Percentiles rank a stretch among this genome's conserved stretches.
Evolutionary conservation across 2,888 invertebrate genomes (phyloP).

Genomic region (Scrobipalpa atriplicella): DNA sequence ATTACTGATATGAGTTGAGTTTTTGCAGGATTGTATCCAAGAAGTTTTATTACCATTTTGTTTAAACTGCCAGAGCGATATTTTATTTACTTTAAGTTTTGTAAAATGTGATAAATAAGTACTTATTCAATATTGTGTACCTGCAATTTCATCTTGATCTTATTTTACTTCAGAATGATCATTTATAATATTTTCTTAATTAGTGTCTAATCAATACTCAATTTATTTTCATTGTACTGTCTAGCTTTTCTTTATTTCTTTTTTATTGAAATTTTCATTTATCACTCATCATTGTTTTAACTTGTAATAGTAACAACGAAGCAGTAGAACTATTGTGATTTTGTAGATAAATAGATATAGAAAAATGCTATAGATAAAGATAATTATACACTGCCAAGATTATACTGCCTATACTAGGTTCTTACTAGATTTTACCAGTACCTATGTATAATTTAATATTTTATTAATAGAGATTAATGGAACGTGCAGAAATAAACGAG

Average conservation of each 20-base stretch:
- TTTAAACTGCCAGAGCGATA: slow-evolving; percentile 15
- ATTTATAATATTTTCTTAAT: too few relatives aligned
- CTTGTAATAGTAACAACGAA: neutral
- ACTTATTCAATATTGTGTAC: neutral
- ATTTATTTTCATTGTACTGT: neutral
- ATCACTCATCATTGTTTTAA: neutral
- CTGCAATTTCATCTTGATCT: too few relatives aligned
- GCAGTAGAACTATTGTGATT: neutral
- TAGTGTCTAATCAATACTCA: neutral
- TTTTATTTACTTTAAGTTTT: neutral
- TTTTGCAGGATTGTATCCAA: neutral
- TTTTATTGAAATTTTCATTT: neutral
- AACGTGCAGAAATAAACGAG: neutral
- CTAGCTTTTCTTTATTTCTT: neutral
- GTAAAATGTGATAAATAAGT: slow-evolving; percentile 21
- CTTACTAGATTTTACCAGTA: neutral
- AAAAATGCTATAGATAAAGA: neutral
- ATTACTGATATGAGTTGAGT: neutral
- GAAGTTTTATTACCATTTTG: neutral
- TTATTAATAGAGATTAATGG: neutral
- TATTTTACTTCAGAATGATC: too few relatives aligned
- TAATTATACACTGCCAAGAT: neutral
- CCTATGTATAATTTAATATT: neutral
- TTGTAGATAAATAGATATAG: neutral
- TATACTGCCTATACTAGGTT: neutral